Evolutionary conservation across 2,888 invertebrate genomes (phyloP).

Genomic region (Exephanes ischioxanthus): DNA sequence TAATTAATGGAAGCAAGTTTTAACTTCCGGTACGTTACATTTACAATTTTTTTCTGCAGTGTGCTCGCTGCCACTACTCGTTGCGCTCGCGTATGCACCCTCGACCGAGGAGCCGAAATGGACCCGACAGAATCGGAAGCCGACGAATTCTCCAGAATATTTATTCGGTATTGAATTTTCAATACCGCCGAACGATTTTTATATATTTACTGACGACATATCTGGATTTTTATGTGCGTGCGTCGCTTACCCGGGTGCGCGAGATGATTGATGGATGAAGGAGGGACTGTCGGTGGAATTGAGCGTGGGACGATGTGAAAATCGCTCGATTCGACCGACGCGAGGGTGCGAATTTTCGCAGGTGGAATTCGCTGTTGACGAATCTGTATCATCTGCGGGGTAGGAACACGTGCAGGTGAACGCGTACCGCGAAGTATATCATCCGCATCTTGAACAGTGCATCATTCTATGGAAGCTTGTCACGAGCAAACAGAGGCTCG

Average conservation of each 20-base stretch:
- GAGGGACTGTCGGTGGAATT: too few species aligned
- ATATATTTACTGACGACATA: neutral
- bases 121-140: slow-evolving; percentile 11
- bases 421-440: neutral
- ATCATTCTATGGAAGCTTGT: slow-evolving; percentile 47
- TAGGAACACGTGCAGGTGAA: neutral
- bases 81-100: slow-evolving; percentile 1
- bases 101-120: slow-evolving; percentile 7
- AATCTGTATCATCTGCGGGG: neutral
- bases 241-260: neutral
- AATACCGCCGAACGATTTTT: slow-evolving; percentile 23
- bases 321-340: too few species aligned
- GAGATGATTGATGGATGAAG: too few species aligned
- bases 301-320: too few species aligned
- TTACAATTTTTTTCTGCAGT: too few species aligned
- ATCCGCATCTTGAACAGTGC: slow-evolving; percentile 28
- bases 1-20: too few species aligned
- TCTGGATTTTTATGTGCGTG: neutral
- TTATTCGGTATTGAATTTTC: slow-evolving; percentile 25
- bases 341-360: neutral
- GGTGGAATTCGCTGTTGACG: neutral
- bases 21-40: too few species aligned
- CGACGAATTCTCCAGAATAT: slow-evolving; percentile 30
- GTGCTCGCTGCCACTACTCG: neutral
- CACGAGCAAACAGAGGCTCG: slow-evolving; percentile 20